Percentiles rank a stretch among this genome's conserved stretches.
phyloP scores from a whole-genome alignment of 2,113 vertebrate genomes.

The Syngnathus scovelli region DNA sequence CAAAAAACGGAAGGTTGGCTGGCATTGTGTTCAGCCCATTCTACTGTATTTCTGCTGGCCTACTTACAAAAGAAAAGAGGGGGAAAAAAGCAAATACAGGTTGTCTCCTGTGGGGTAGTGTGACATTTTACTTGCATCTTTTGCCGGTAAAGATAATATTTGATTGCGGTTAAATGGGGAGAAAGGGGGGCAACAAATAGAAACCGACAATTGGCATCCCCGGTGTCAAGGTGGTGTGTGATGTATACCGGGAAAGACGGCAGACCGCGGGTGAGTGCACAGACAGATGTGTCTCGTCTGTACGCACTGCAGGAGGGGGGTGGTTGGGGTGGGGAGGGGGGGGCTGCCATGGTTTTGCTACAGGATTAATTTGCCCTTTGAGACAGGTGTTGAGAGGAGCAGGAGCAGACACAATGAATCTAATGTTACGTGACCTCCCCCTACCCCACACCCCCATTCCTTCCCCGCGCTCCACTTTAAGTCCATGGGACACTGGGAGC shows the following conservation, averaged over 20 bases:
- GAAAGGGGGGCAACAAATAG: conserved; percentile 7
- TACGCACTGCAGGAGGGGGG: conserved; percentile 24
- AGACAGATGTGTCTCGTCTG: conserved; percentile 63
- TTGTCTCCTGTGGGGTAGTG: background rate
- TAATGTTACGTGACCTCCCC: conserved; percentile 58
- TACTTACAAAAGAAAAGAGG: background rate
- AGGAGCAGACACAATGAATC: conserved; percentile 61
- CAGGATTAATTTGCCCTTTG: conserved; percentile 57
- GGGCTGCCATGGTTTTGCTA: conserved; percentile 29
- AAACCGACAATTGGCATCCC: conserved; percentile 20
- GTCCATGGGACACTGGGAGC: conserved; percentile 30
- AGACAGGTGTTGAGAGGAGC: conserved; percentile 58
- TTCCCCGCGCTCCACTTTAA: conserved; percentile 4
- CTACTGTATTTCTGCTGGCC: background rate
- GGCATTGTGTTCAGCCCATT: background rate
- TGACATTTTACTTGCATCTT: conserved; percentile 1
- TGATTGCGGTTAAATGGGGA: conserved; percentile 27
- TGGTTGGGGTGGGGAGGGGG: too few species aligned
- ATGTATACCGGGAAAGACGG: conserved; percentile 44
- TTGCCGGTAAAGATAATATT: conserved; percentile 23
- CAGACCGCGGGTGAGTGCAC: conserved; percentile 37
- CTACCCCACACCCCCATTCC: background rate
- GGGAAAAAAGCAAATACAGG: background rate
- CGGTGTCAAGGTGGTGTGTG: conserved; percentile 32
- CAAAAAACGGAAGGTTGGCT: background rate